A percentile compares a stretch with the other conserved stretches of the same genome.
Evolutionary conservation across 1,140 invertebrate species (phyloP).

Genomic region (Aricia agestis): DNA sequence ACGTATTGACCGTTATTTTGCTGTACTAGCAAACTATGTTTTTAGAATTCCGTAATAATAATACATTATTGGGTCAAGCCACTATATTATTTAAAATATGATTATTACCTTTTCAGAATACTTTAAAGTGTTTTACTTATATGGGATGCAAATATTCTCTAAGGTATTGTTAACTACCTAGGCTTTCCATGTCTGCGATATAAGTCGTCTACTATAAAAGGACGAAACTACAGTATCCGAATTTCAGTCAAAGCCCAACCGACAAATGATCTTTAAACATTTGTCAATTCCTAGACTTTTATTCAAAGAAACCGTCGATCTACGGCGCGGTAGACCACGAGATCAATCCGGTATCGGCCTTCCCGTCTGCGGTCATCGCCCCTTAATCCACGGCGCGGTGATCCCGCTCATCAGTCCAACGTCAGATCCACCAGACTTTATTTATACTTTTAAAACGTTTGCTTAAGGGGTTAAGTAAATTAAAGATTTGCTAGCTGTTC

Average conservation of each 20-base stretch:
- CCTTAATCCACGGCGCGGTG: background rate
- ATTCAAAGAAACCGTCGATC: background rate
- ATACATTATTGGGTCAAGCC: too few relatives aligned
- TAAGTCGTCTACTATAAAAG: too few relatives aligned
- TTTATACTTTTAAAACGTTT: background rate
- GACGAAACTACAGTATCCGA: background rate
- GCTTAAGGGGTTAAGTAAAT: background rate
- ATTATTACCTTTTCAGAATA: too few relatives aligned
- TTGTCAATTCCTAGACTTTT: background rate
- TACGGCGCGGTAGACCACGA: background rate
- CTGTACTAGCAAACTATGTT: too few relatives aligned
- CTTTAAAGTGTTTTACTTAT: too few relatives aligned
- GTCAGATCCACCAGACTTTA: background rate
- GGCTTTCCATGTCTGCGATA: too few relatives aligned
- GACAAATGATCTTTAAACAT: background rate
- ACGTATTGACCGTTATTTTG: too few relatives aligned
- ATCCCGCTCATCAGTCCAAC: background rate
- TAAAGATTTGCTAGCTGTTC: background rate
- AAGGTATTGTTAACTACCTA: too few relatives aligned
- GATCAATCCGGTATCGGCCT: background rate
- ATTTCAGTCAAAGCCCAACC: background rate
- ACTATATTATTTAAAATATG: too few relatives aligned
- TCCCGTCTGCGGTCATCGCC: background rate
- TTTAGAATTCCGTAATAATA: too few relatives aligned
- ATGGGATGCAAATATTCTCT: too few relatives aligned